Percentiles rank a stretch among this genome's conserved stretches.
Evolutionary conservation across 2,797 vertebrate genomes (phyloP).

Genomic region (Lacerta agilis): DNA sequence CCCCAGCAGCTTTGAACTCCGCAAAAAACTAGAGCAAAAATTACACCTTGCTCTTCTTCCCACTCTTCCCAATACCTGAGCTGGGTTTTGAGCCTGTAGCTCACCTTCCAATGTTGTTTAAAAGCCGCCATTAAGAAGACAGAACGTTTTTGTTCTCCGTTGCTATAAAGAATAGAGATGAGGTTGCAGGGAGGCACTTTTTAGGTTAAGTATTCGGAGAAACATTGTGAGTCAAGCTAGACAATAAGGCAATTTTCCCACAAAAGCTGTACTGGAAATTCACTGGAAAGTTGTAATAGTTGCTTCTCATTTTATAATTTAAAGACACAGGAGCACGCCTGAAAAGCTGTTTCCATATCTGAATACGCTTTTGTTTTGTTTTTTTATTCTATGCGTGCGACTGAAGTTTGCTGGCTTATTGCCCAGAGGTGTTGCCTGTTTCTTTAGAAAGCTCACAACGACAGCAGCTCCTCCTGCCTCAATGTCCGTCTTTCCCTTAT

Average conservation of each 20-base stretch:
- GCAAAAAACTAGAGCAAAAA: neutral
- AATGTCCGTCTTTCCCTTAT: too few species aligned
- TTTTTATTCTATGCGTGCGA: neutral
- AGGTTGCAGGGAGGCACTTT: neutral
- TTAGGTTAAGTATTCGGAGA: neutral
- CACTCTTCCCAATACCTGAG: neutral
- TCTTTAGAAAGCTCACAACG: neutral
- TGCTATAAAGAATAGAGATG: slow-evolving; percentile 1
- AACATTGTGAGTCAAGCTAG: neutral
- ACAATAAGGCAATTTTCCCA: neutral
- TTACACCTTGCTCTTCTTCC: neutral
- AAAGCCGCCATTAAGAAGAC: slow-evolving; percentile 3
- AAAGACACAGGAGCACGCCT: neutral
- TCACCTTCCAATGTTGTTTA: slow-evolving; percentile 2
- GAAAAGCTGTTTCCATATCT: neutral
- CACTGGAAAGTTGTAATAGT: neutral
- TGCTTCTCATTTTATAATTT: slow-evolving; percentile 2
- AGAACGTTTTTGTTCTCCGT: neutral
- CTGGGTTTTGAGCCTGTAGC: neutral
- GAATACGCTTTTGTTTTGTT: neutral
- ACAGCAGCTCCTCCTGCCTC: neutral
- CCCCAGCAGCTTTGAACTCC: neutral
- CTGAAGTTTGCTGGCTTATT: neutral
- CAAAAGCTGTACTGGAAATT: neutral
- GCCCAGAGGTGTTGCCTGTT: neutral